Evolutionary conservation across 30 jellyfish, hydroid and myxozoan species (phyloP).

Genomic region (Mastigias papua): DNA sequence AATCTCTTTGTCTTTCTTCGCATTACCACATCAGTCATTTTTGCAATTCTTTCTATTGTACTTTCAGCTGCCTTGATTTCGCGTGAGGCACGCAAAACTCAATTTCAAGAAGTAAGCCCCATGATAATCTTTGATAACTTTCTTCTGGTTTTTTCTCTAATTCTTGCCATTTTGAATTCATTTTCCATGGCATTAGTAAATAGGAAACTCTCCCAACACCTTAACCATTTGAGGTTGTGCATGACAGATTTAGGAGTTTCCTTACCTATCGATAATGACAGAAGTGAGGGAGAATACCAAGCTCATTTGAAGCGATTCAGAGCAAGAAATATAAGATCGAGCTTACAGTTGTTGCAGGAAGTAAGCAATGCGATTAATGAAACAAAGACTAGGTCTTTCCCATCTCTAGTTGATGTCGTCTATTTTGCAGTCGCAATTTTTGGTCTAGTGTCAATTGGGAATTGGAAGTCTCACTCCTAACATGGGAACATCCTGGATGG

Average conservation of each 20-base stretch:
- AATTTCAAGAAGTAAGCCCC: not conserved
- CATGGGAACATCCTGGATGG: not conserved
- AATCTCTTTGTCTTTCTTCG: slow-evolving; percentile 50
- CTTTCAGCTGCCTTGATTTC: slow-evolving; percentile 16
- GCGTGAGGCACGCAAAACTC: not conserved
- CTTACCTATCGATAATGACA: slow-evolving; percentile 16
- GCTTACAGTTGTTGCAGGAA: slow-evolving; percentile 59
- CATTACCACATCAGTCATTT: not conserved
- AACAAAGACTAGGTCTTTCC: slow-evolving; percentile 18
- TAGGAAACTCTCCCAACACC: not conserved
- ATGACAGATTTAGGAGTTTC: slow-evolving; percentile 31
- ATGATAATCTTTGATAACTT: not conserved
- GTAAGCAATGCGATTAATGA: slow-evolving; percentile 28
- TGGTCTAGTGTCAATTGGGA: slow-evolving; percentile 33
- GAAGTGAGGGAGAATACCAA: slow-evolving; percentile 65
- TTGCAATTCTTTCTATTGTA: slow-evolving; percentile 1
- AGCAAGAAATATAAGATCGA: slow-evolving; percentile 47
- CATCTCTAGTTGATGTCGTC: not conserved
- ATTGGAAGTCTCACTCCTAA: not conserved
- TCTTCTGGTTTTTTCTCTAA: slow-evolving; percentile 7
- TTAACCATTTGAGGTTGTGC: slow-evolving; percentile 32
- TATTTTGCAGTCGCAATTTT: slow-evolving; percentile 4
- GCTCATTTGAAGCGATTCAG: slow-evolving; percentile 65
- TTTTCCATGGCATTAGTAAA: not conserved
- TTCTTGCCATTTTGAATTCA: not conserved